A percentile compares a stretch with the other conserved stretches of the same genome.
These are phyloP conservation scores for Prunella fulvescens DNA, from an alignment of 2,113 vertebrate genomes.

Conservation along the genomic window DNA sequence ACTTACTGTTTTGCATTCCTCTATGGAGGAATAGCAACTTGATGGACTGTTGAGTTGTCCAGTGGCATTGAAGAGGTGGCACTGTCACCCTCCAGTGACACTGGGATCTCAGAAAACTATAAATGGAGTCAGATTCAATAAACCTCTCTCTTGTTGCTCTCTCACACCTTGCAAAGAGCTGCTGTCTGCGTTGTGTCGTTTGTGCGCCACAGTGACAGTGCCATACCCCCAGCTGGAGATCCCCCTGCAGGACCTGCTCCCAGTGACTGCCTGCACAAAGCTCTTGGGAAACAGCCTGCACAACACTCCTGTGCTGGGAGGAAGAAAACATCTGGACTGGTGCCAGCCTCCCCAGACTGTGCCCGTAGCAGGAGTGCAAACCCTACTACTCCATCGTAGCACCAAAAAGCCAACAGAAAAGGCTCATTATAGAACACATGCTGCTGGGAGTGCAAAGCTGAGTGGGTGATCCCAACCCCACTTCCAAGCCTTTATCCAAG, in stretches of 20 bases:
- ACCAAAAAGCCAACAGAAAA: background rate
- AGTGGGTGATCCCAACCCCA: slow-evolving; percentile 62
- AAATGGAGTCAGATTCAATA: no score
- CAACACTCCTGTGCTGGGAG: background rate
- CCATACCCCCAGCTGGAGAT: rapidly evolving
- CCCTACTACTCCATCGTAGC: slow-evolving; percentile 2
- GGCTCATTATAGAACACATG: background rate
- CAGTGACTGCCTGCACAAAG: rapidly evolving
- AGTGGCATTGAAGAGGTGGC: no score
- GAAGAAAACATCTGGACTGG: rapidly evolving
- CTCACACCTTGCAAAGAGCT: no score
- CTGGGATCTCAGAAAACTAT: no score
- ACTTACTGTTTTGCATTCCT: no score
- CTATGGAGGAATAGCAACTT: no score
- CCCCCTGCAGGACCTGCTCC: background rate
- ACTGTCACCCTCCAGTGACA: no score
- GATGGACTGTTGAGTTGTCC: no score
- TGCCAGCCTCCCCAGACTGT: background rate
- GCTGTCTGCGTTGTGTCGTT: no score
- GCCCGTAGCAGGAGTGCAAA: background rate
- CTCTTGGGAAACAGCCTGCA: background rate
- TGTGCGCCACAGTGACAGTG: no score
- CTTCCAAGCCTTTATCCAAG: slow-evolving; percentile 39
- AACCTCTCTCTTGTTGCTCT: no score
- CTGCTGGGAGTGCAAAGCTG: background rate